Percentiles rank a stretch among this genome's conserved stretches.
Evolutionary conservation across 2,888 invertebrate genomes (phyloP).

Genomic region (Beris morrisii): DNA sequence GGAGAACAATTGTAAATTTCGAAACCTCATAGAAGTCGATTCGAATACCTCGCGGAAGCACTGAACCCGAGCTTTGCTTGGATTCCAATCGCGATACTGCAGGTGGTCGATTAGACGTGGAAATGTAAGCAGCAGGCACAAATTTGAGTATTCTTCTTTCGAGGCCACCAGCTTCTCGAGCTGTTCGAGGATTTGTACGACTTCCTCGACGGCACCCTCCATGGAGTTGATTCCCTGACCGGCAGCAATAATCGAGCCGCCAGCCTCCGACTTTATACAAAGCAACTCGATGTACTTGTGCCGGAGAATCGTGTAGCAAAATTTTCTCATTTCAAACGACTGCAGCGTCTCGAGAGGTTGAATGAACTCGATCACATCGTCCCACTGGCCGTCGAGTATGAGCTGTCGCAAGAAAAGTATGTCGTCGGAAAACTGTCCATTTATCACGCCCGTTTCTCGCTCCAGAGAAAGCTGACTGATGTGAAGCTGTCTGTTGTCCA

Average conservation of each 20-base stretch:
- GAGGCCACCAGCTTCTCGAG: conserved; percentile 86
- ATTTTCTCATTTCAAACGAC: conserved; percentile 80
- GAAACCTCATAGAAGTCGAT: background rate
- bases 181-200: conserved; percentile 87
- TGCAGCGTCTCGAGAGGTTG: conserved; percentile 85
- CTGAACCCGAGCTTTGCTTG: conserved; percentile 88
- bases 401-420: conserved; percentile 90
- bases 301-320: conserved; percentile 83
- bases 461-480: conserved; percentile 89
- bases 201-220: conserved; percentile 91
- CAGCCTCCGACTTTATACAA: conserved; percentile 92
- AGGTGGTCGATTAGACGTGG: conserved; percentile 91
- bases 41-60: conserved; percentile 66
- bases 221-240: conserved; percentile 75
- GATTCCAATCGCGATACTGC: conserved; percentile 96
- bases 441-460: conserved; percentile 92
- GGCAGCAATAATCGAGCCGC: conserved; percentile 74
- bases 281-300: conserved; percentile 93
- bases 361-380: conserved; percentile 93
- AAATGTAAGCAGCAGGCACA: conserved; percentile 86
- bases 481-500: conserved; percentile 87
- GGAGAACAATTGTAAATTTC: background rate
- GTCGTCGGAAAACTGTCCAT: conserved; percentile 91
- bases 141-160: conserved; percentile 91
- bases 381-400: conserved; percentile 97